Base-by-base conservation (phyloP, 2,797 vertebrate genomes). In the Hephaestus fuliginosus region DNA sequence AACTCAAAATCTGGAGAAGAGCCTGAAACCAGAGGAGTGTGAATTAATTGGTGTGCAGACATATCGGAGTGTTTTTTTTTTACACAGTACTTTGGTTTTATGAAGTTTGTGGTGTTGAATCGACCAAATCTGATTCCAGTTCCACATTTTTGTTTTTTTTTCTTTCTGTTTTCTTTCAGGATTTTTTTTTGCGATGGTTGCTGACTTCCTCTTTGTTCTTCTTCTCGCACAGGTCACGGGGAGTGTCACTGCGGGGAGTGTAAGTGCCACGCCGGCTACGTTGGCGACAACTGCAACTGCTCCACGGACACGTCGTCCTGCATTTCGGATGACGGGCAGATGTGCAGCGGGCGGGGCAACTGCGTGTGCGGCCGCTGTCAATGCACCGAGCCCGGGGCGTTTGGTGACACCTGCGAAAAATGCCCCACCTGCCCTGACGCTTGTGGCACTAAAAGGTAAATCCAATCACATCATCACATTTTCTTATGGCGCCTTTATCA, bases 221-320 rank as follows among this genome's bases (percentile, higher is more conserved):
- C 14, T 25, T 80, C 30, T 43, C 1, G 22, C 28, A 25, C 90
- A 99, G 98, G 97, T 91, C 98, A 97, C 0, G 98, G 98, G 0
- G 97, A 98, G 25, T 99, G 98, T 83, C 97, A 98, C 92, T 99
- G 98, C 0, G 98, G 98, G 2, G 97, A 99, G 91, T 99, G 98
- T 86, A 98, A 97, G 84, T 99, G 98, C 90, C 96, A 99, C 0
- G 92, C 95, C 0, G 96, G 97, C 0, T 99, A 95, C 89, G 81
- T 97, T 0, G 98, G 98, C 6, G 98, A 99, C 94, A 98, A 97
- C 95, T 99, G 98, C 83, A 98, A 98, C 96, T 99, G 98, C 88
- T 97, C 97, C 12, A 98, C 95, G 0, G 96, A 97, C 90, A 97
- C 90, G 0, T 91, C 94, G 1, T 44, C 92, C 1, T 99, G 98